Conservation (phyloP, 2,797 vertebrate species). For the Tadarida brasiliensis region DNA sequence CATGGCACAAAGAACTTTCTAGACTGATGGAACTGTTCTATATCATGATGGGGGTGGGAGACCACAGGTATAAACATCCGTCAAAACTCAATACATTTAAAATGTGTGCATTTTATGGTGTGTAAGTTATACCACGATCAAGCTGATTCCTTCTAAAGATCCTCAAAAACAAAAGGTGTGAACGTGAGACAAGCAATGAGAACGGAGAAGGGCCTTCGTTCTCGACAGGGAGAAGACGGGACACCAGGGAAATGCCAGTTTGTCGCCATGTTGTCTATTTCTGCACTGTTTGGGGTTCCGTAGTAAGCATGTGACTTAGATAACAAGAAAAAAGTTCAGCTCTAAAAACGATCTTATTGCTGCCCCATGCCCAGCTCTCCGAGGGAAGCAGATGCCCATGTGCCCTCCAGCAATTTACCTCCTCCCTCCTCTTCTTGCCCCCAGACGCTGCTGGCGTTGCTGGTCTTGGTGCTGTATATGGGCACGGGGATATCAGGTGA, state of each 20-base stretch:
- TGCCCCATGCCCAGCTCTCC: neutral
- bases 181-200: neutral
- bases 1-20: neutral
- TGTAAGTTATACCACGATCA: neutral
- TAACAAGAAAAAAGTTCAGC: neutral
- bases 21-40: neutral
- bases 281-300: neutral
- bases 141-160: neutral
- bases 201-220: neutral
- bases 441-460: constrained; percentile 52
- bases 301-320: neutral
- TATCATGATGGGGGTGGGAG: neutral
- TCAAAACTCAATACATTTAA: neutral
- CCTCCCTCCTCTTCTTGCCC: neutral
- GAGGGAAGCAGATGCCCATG: too few species aligned
- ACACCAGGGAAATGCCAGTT: neutral
- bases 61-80: neutral
- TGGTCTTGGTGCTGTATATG: constrained; percentile 77
- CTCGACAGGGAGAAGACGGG: neutral
- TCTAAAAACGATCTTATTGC: neutral
- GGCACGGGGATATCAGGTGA: constrained; percentile 73
- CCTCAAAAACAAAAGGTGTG: neutral
- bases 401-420: neutral
- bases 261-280: neutral
- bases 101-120: neutral